Base-by-base conservation (phyloP, 2,113 vertebrate species). In the Monopterus albus region DNA sequence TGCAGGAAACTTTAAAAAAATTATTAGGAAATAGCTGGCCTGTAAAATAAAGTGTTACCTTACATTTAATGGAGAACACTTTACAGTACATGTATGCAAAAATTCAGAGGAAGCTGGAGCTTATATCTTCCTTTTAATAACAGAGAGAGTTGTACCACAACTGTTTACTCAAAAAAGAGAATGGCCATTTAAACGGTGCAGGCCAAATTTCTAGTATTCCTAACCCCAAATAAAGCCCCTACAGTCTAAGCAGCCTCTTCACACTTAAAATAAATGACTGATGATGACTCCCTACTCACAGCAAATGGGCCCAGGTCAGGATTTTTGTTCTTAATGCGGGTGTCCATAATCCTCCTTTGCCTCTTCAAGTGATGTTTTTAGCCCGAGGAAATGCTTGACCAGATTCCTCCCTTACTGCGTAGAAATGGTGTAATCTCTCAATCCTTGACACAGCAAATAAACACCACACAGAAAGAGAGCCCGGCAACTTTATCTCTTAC, bases 391-490 rank as follows among this genome's bases (percentile, higher is more conserved):
- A 91, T 81, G 86, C 89, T 90, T 88, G 90, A 92, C 88, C 91
- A 92, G 91, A 91, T 88, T 91, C 90, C 84, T 90, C 78, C 75
- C 85, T 83, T 73, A 76, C 81, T 78, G 84, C 89, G 83, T 88
- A 85, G 88, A 91, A 92, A 90, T 86, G 82, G 89, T 92, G 92
- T 93, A 93, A 93, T 94, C 92, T 94, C 93, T 94, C 92, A 92
- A 91, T 92, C 87, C 91, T 89, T 93, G 93, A 93, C 93, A 94
- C 88, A 91, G 92, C 92, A 94, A 94, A 94, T 92, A 94, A 94
- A 94, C 93, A 93, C 76, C 57, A 66, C 57, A 60, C 84, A 87
- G 80, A 91, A 86, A 82, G 80, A 87, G 73, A 89, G 59, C 60
- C 79, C 9, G 43, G 92, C 90, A 93, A 94, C 92, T 90, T 90